These are phyloP conservation scores for Setipinna tenuifilis DNA, from an alignment of 2,797 vertebrate genomes.

Conservation along the genomic window DNA sequence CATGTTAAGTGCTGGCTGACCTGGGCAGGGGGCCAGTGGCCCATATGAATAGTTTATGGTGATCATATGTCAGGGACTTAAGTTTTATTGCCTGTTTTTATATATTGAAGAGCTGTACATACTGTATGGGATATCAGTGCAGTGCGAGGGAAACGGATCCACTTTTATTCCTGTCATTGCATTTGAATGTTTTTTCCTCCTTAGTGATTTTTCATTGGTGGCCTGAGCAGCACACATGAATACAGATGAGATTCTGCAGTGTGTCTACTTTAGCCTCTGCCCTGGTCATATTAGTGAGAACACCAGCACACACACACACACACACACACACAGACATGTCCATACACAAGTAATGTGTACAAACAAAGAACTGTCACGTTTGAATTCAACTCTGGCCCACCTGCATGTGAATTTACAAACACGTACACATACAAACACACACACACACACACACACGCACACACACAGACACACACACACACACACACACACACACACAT, in stretches of 20 bases:
- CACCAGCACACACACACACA: not conserved
- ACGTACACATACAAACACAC: not conserved
- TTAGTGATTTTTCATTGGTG: not conserved
- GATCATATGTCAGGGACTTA: slow-evolving; percentile 1
- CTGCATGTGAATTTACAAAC: not conserved
- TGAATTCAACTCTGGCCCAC: too few species aligned
- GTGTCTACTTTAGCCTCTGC: not conserved
- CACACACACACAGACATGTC: not conserved
- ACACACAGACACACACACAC: not conserved
- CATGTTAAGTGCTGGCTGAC: not conserved
- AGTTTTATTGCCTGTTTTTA: not conserved
- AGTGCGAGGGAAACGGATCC: not conserved
- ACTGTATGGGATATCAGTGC: not conserved
- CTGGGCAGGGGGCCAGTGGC: not conserved
- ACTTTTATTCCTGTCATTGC: not conserved
- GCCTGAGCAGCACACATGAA: not conserved
- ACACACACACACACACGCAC: not conserved
- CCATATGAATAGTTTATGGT: not conserved
- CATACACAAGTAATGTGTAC: not conserved
- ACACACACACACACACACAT: not conserved
- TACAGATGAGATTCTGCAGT: not conserved
- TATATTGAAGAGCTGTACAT: not conserved
- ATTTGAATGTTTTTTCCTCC: not conserved
- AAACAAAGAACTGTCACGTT: too few species aligned
- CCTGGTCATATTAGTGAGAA: not conserved